A percentile compares a stretch with the other conserved stretches of the same genome.
Conservation (phyloP, 2,113 vertebrate species). For the Myrmecobius fasciatus region DNA sequence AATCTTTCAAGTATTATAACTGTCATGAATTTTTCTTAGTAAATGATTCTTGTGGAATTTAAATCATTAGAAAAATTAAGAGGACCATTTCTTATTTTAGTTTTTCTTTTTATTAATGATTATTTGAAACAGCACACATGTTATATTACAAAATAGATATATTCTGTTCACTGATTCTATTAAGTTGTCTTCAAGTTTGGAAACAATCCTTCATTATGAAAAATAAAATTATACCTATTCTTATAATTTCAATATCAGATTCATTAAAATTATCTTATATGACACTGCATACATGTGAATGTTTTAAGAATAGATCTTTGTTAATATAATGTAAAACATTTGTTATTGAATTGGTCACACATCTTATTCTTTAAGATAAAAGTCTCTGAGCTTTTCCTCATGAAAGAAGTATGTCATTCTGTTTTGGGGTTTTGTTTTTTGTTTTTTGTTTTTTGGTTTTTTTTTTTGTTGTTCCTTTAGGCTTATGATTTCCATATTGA, state of each 20-base stretch:
- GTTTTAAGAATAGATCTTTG: constrained; percentile 23
- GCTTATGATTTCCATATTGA: not conserved
- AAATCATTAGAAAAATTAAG: constrained; percentile 45
- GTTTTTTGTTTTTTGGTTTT: too few relatives aligned
- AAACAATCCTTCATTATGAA: not conserved
- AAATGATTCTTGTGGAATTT: constrained; percentile 33
- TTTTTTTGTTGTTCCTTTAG: not conserved
- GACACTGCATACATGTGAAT: constrained; percentile 40
- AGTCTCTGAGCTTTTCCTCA: not conserved
- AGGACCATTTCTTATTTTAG: constrained; percentile 29
- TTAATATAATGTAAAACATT: not conserved
- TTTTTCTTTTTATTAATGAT: constrained; percentile 44
- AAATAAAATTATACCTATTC: constrained; percentile 48
- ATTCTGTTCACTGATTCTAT: constrained; percentile 32
- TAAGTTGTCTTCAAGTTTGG: constrained; percentile 38
- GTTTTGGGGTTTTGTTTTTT: too few relatives aligned
- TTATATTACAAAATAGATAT: constrained; percentile 51
- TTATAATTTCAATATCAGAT: constrained; percentile 68
- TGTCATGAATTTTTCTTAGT: constrained; percentile 24
- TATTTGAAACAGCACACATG: constrained; percentile 54
- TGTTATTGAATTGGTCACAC: not conserved
- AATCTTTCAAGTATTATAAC: constrained; percentile 36
- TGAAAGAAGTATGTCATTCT: not conserved
- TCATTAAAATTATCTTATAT: constrained; percentile 78
- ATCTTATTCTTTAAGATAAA: not conserved